Evolutionary conservation across 1,140 invertebrate genomes (phyloP).

Genomic region (Orchestia grillus): DNA sequence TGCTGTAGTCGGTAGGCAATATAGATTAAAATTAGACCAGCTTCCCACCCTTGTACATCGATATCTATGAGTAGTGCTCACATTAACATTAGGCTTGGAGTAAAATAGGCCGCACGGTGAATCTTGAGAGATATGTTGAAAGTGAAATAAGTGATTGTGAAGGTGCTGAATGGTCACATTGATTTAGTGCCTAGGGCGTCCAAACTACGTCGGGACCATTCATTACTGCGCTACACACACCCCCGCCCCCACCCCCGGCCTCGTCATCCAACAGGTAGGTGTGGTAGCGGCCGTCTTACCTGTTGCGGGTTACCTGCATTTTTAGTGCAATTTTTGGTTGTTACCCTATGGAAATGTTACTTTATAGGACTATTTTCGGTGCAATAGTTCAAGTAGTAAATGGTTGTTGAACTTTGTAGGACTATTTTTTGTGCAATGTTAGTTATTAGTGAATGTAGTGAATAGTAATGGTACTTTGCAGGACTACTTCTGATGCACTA

Average conservation of each 20-base stretch:
- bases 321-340: not conserved
- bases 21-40: slow-evolving; percentile 22
- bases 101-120: not conserved
- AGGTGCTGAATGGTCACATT: not conserved
- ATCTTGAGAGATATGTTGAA: not conserved
- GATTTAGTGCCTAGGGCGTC: not conserved
- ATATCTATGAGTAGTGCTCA: not conserved
- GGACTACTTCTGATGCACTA: no score
- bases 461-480: no score
- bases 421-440: no score
- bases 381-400: no score
- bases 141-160: not conserved
- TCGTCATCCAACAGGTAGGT: not conserved
- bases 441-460: no score
- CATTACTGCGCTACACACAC: not conserved
- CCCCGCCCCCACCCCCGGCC: no score
- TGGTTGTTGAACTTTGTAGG: no score
- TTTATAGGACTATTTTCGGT: no score
- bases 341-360: no score
- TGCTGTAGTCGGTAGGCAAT: slow-evolving; percentile 26
- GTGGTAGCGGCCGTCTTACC: not conserved
- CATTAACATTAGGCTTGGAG: not conserved
- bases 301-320: not conserved
- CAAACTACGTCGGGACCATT: not conserved
- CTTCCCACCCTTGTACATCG: not conserved